Conservation (phyloP, 2,888 invertebrate species). For the Drosophila multiciliata region DNA sequence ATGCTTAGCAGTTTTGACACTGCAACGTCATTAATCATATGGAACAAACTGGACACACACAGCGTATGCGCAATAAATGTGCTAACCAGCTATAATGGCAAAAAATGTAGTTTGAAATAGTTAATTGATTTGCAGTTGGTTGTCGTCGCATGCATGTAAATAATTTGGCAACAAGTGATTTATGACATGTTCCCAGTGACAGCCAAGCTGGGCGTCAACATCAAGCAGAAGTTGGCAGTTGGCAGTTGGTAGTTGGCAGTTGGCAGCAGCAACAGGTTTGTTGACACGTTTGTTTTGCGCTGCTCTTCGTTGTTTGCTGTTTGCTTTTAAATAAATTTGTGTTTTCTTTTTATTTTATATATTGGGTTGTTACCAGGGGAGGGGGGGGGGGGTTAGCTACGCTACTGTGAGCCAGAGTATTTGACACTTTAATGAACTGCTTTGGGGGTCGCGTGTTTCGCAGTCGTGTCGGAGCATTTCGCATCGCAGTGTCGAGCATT, state of each 20-base stretch:
- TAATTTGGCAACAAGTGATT: conserved; percentile 66
- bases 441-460: conserved; percentile 67
- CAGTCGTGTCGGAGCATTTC: conserved; percentile 12
- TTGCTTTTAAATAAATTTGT: conserved; percentile 44
- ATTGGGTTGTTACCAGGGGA: no score
- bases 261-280: conserved; percentile 67
- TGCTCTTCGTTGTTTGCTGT: conserved; percentile 43
- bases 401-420: conserved; percentile 59
- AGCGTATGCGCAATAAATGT: conserved; percentile 44
- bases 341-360: conserved; percentile 34
- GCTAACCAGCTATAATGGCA: conserved; percentile 29
- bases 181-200: conserved; percentile 75
- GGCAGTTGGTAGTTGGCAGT: conserved; percentile 6
- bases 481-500: conserved; percentile 29
- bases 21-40: conserved; percentile 57
- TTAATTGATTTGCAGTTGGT: conserved; percentile 24
- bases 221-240: conserved; percentile 12
- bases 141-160: conserved; percentile 58
- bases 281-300: conserved; percentile 48
- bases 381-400: not conserved
- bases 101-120: conserved; percentile 26
- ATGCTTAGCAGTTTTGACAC: not conserved
- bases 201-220: conserved; percentile 45
- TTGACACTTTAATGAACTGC: conserved; percentile 79
- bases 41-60: conserved; percentile 21